Evolutionary conservation across 2,113 vertebrate genomes (phyloP).

Genomic region (Leucoraja erinaceus): DNA sequence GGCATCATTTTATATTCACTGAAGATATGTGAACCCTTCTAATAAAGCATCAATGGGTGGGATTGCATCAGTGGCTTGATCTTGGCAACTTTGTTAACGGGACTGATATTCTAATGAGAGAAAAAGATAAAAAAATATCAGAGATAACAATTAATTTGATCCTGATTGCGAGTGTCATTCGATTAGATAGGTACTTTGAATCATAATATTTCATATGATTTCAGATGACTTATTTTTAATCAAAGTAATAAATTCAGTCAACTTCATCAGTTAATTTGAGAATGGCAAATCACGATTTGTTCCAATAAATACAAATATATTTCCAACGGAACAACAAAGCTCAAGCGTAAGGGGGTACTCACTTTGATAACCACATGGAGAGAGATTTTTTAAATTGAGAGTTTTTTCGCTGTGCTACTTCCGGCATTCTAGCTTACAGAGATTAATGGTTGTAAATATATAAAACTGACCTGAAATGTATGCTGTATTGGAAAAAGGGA

Average conservation of each 20-base stretch:
- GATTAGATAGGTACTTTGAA: not conserved
- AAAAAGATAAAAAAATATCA: slow-evolving; percentile 6
- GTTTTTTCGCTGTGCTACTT: not conserved
- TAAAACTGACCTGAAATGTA: slow-evolving; percentile 28
- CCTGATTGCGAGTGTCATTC: not conserved
- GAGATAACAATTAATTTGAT: not conserved
- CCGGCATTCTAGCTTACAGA: not conserved
- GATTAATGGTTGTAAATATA: slow-evolving; percentile 8
- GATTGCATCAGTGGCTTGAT: not conserved
- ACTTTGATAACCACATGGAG: not conserved
- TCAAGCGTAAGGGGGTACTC: not conserved
- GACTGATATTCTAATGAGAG: not conserved
- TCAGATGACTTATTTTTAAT: not conserved
- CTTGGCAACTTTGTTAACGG: slow-evolving; percentile 4
- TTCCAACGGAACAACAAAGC: not conserved
- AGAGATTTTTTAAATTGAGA: not conserved
- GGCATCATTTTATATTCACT: not conserved
- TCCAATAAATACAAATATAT: not conserved
- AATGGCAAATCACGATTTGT: not conserved
- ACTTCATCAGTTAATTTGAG: not conserved
- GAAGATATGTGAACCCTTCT: not conserved
- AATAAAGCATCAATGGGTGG: not conserved
- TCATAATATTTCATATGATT: not conserved
- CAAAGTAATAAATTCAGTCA: not conserved
- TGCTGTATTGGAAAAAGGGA: slow-evolving; percentile 18